phyloP scores from a whole-genome alignment of 2,888 invertebrate species.

The Amblyjoppa fuscipennis region DNA sequence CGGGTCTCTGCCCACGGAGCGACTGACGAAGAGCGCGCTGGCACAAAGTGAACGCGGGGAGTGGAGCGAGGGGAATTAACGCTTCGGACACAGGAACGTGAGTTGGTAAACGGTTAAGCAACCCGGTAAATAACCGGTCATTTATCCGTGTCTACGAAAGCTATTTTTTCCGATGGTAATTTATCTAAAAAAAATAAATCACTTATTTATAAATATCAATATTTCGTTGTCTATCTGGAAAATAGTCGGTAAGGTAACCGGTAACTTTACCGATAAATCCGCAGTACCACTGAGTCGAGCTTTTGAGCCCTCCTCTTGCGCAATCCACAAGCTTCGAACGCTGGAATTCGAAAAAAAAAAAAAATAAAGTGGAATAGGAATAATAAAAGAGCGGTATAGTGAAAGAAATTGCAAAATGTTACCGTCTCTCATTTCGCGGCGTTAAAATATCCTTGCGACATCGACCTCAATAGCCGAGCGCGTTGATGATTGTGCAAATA shows the following conservation, averaged over 20 bases:
- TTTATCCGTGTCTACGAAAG: background rate
- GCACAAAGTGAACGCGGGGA: background rate
- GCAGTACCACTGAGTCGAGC: background rate
- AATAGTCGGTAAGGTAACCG: background rate
- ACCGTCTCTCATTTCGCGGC: slow-evolving; percentile 31
- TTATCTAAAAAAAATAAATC: background rate
- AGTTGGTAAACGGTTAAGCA: background rate
- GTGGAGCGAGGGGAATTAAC: background rate
- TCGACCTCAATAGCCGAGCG: slow-evolving; percentile 59
- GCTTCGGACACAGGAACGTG: background rate
- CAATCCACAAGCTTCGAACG: slow-evolving; percentile 19
- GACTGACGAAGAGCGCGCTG: background rate
- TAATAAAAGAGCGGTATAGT: background rate
- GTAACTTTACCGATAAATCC: background rate
- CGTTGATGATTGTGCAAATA: slow-evolving; percentile 65
- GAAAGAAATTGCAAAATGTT: slow-evolving; percentile 56
- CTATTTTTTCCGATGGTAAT: background rate
- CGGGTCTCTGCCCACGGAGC: slow-evolving; percentile 54
- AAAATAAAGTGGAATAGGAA: background rate
- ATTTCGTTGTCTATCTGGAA: background rate
- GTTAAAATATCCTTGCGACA: slow-evolving; percentile 65
- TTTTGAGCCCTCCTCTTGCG: background rate
- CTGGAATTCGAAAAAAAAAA: background rate
- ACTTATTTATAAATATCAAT: background rate
- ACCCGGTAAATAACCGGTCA: background rate